Evolutionary conservation across 1,140 invertebrate species (phyloP).

Genomic region (Agraylea sexmaculata): DNA sequence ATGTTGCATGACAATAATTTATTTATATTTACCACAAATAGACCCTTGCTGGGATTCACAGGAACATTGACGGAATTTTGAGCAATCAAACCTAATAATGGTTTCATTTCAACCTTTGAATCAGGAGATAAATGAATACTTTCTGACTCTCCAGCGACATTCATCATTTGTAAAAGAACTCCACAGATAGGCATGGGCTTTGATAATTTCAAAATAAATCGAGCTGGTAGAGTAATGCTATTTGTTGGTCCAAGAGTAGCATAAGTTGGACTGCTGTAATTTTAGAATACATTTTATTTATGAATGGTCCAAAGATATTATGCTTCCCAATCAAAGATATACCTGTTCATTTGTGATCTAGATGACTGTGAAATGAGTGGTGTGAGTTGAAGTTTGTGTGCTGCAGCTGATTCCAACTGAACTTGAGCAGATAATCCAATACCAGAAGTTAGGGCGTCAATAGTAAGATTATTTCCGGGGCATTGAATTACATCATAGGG

Average conservation of each 20-base stretch:
- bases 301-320: not conserved
- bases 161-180: slow-evolving; percentile 55
- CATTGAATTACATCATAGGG: slow-evolving; percentile 65
- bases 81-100: slow-evolving; percentile 65
- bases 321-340: not conserved
- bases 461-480: slow-evolving; percentile 22
- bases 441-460: slow-evolving; percentile 22
- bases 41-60: slow-evolving; percentile 55
- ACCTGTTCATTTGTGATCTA: slow-evolving; percentile 66
- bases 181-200: slow-evolving; percentile 78
- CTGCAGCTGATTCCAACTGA: slow-evolving; percentile 76
- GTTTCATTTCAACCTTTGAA: slow-evolving; percentile 36
- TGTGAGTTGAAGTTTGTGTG: slow-evolving; percentile 76
- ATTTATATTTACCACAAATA: slow-evolving; percentile 59
- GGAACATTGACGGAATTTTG: slow-evolving; percentile 58
- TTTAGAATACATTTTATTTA: slow-evolving; percentile 15
- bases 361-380: slow-evolving; percentile 67
- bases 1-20: slow-evolving; percentile 8
- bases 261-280: slow-evolving; percentile 61
- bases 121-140: slow-evolving; percentile 44
- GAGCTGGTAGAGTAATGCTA: slow-evolving; percentile 78
- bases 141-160: slow-evolving; percentile 41
- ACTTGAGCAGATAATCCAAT: slow-evolving; percentile 77
- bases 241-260: slow-evolving; percentile 67
- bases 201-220: slow-evolving; percentile 77